Conservation (phyloP, 2,797 vertebrate genomes). For the Clarias platycephalus region DNA sequence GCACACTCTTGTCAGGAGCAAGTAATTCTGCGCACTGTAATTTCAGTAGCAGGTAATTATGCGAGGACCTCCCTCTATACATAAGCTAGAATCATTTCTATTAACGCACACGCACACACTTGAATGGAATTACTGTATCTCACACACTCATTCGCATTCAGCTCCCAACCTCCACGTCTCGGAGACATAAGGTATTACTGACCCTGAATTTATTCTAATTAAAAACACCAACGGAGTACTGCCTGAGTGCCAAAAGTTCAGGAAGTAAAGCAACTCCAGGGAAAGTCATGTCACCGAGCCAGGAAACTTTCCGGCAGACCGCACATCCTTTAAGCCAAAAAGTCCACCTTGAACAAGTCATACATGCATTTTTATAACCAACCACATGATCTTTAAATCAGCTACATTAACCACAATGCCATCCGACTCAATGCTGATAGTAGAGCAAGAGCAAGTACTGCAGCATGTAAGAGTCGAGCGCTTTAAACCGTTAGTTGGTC, state of each 20-base stretch:
- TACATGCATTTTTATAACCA: no score
- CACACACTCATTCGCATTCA: conserved; percentile 30
- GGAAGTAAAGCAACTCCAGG: not conserved
- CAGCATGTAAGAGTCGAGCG: not conserved
- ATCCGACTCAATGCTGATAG: no score
- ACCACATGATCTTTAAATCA: not conserved
- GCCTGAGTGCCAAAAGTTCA: conserved; percentile 5
- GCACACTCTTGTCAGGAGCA: conserved; percentile 46
- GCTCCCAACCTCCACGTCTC: not conserved
- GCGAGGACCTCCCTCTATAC: conserved; percentile 26
- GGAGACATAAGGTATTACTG: conserved; percentile 18
- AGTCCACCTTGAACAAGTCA: not conserved
- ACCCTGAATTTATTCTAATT: conserved; percentile 30
- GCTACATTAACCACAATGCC: not conserved
- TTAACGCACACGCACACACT: conserved; percentile 11
- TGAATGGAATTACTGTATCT: conserved; percentile 3
- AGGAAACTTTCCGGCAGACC: not conserved
- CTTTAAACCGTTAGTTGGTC: not conserved
- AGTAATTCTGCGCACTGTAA: conserved; percentile 38
- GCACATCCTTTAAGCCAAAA: not conserved
- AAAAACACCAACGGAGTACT: not conserved
- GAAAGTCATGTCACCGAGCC: not conserved
- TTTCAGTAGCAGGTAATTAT: conserved; percentile 46
- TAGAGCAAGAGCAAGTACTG: not conserved
- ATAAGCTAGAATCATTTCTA: conserved; percentile 35